These are phyloP conservation scores for Centroberyx gerrardi DNA, from an alignment of 2,797 vertebrate genomes.

Conservation along the genomic window DNA sequence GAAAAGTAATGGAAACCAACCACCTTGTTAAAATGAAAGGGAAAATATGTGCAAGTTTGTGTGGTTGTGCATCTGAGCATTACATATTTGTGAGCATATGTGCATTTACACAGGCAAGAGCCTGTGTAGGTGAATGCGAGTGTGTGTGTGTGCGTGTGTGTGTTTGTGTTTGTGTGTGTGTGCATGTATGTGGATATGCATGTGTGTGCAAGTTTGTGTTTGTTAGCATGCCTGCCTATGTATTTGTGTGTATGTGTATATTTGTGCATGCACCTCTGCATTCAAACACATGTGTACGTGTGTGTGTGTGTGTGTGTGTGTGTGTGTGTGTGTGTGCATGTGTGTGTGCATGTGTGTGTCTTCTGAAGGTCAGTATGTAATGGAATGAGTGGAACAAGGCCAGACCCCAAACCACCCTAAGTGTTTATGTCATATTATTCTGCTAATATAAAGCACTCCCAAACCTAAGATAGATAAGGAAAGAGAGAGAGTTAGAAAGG, in stretches of 20 bases:
- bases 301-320: background rate
- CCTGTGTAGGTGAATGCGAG: background rate
- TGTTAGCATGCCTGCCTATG: background rate
- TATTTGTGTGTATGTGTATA: background rate
- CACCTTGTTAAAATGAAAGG: too few species aligned
- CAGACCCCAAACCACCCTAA: conserved; percentile 3
- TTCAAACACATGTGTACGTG: conserved; percentile 2
- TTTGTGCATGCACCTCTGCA: background rate
- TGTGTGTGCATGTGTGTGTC: background rate
- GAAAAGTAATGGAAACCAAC: too few species aligned
- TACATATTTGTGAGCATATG: too few species aligned
- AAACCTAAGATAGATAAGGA: background rate
- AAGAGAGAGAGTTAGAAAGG: background rate
- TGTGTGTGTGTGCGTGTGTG: conserved; percentile 10
- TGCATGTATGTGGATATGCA: background rate
- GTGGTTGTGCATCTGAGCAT: too few species aligned
- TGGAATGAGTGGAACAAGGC: conserved; percentile 14
- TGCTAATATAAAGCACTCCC: background rate
- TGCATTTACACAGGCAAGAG: too few species aligned
- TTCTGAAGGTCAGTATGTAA: conserved; percentile 13
- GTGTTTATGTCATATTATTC: conserved; percentile 23
- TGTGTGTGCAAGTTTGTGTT: background rate
- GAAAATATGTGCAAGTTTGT: too few species aligned
- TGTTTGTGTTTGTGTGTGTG: conserved; percentile 12
- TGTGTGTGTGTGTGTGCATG: background rate